Evolutionary conservation across 2,113 vertebrate genomes (phyloP).

Genomic region (Grammomys dolichurus): DNA sequence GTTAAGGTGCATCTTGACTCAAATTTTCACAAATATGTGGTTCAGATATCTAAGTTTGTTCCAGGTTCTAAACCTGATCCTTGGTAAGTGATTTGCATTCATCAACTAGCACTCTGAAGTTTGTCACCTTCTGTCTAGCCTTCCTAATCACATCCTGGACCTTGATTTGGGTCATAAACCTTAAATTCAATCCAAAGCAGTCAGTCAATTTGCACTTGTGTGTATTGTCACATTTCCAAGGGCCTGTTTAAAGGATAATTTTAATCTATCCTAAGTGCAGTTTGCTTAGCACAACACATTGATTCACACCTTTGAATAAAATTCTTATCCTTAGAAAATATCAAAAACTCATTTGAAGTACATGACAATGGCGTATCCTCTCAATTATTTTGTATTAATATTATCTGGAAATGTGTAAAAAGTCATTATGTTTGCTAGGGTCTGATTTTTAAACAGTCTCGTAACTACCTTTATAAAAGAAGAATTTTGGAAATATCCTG

Average conservation of each 20-base stretch:
- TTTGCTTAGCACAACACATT: not conserved
- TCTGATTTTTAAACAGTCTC: not conserved
- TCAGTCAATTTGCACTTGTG: not conserved
- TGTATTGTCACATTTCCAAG: not conserved
- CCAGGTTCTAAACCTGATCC: not conserved
- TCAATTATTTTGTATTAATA: slow-evolving; percentile 2
- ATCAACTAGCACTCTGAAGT: not conserved
- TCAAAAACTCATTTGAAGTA: not conserved
- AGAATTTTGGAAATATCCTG: not conserved
- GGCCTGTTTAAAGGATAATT: not conserved
- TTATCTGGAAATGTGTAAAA: slow-evolving; percentile 14
- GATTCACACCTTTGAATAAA: not conserved
- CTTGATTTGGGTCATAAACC: not conserved
- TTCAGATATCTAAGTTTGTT: not conserved
- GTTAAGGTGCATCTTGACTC: not conserved
- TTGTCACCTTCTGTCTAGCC: not conserved
- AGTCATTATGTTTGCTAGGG: not conserved
- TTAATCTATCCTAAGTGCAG: not conserved
- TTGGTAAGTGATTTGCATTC: not conserved
- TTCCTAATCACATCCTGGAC: too few species aligned
- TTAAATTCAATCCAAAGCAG: not conserved
- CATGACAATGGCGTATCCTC: not conserved
- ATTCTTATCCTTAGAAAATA: not conserved
- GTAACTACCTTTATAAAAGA: not conserved
- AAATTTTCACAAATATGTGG: not conserved